These are phyloP conservation scores for Glaucopsyche alexis DNA, from an alignment of 2,888 invertebrate species.

Conservation along the genomic window DNA sequence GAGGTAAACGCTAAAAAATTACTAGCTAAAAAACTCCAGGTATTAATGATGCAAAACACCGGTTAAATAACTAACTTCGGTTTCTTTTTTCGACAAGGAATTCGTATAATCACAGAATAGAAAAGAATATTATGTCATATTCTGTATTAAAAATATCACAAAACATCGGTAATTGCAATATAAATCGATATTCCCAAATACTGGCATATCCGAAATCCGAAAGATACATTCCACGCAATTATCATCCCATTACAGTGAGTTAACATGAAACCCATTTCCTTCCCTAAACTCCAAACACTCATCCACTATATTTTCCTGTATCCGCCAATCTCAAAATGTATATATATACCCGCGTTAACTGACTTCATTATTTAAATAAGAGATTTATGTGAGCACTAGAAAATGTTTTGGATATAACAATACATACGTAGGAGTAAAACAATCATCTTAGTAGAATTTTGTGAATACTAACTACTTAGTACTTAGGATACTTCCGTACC, in stretches of 20 bases:
- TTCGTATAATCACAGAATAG: too few species aligned
- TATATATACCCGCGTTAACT: background rate
- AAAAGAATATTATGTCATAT: too few species aligned
- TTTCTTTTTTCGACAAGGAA: too few species aligned
- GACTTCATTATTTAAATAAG: background rate
- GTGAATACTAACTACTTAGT: too few species aligned
- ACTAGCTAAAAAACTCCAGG: too few species aligned
- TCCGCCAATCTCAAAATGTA: background rate
- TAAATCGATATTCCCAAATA: background rate
- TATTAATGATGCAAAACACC: too few species aligned
- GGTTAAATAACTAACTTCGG: too few species aligned
- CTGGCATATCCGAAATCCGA: background rate
- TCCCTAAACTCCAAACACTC: background rate
- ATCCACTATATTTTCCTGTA: background rate
- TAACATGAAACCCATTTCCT: background rate
- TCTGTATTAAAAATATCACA: too few species aligned
- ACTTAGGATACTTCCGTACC: too few species aligned
- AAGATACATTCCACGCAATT: constrained; percentile 11
- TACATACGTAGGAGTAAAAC: too few species aligned
- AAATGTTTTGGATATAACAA: background rate
- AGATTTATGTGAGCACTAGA: background rate
- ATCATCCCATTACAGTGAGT: background rate
- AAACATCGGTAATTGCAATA: background rate
- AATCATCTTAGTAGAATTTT: too few species aligned
- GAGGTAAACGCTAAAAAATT: too few species aligned